Base-by-base conservation (phyloP, 2,888 invertebrate genomes). In the Tachina grossa region DNA sequence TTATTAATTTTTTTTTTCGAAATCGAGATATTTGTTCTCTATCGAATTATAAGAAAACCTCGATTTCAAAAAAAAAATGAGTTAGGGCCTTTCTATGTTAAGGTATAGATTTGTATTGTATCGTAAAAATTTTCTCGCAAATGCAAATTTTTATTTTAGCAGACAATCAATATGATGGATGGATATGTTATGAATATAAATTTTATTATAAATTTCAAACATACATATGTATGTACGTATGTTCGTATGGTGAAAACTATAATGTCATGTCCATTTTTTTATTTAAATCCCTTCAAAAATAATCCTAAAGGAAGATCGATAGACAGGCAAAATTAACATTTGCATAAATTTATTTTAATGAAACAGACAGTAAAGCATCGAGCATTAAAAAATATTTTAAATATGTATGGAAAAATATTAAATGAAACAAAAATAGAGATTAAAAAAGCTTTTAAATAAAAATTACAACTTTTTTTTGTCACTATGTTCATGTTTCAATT, bases 131-230 rank as follows among this genome's bases (percentile, higher is more conserved):
- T 59, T 63, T n/a, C 51, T 13, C 5, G 10, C 43, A 69, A 47
- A 47, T 45, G 31, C 47, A 72, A 16, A 65, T 68, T 2, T 11
- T 57, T 19, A 49, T 75, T 55, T 77, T 13, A 65, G 11, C 43
- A 31, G 13, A 31, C 65, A 74, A 75, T 68, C 81, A 66, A 51
- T 81, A 39, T 72, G 74, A 72, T 74, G 72, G 75, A 78, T 81
- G 84, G 81, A 55, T 77, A 59, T 72, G 82, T 76, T 82, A 76
- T 84, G 80, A 84, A 77, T 78, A 81, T 77, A 81, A 78, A 81
- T 63, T 81, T 75, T 19, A 82, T 63, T 63, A 78, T 69, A 74
- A 85, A 78, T 72, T 55, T 41, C 51, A 41, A 78, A 68, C 80
- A 84, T 55, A n/a, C n/a, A n/a, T n/a, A n/a, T n/a, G n/a, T n/a